Evolutionary conservation across 2,797 vertebrate genomes (phyloP), one percentile per base, ranked within the genome.

Genomic region (Sciurus carolinensis): DNA sequence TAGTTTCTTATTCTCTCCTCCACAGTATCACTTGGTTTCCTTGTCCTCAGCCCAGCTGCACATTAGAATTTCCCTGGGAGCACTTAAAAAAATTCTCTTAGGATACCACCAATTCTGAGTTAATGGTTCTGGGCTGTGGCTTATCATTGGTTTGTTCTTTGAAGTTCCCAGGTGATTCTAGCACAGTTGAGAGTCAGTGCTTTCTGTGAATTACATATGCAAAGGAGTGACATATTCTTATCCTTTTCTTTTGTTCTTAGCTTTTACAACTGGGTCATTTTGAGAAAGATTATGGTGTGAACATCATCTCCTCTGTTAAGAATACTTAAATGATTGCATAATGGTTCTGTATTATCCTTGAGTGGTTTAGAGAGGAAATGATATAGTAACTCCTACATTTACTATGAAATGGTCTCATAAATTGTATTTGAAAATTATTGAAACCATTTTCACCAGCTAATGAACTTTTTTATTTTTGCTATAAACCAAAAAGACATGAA

Each of bases 341-440:
- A 81, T 77, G 47, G 64, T 81, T 92, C 59, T 72, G 33, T 72
- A 80, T 59, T 88, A 85, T 84, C 17, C 0, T 72, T 90, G 79
- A 93, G 64, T 77, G 79, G 95, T 81, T 96, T 88, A 77, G 57
- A 79, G 54, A 95, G 57, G 33, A 91, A 24, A 75, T 81, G 36
- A 96, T 83, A 86, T 2, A 91, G 64, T 87, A 91, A 91, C 81
- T 72, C 10, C 50, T 95, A 71, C 44, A 54, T 76, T 79, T 83
- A 73, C 80, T 64, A 33, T 50, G 50, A 92, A 92, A 95, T 72
- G 57, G 15, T 91, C 50, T 94, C 52, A 96, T 91, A 95, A 94
- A 92, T 75, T 90, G 11, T 76, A 94, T 67, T 76, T 90, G 67
- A 66, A 76, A 94, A 87, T 71, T 87, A 94, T 67, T 86, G 64